Conservation (phyloP, 2,888 invertebrate species). For the Poecilobothrus nobilitatus region DNA sequence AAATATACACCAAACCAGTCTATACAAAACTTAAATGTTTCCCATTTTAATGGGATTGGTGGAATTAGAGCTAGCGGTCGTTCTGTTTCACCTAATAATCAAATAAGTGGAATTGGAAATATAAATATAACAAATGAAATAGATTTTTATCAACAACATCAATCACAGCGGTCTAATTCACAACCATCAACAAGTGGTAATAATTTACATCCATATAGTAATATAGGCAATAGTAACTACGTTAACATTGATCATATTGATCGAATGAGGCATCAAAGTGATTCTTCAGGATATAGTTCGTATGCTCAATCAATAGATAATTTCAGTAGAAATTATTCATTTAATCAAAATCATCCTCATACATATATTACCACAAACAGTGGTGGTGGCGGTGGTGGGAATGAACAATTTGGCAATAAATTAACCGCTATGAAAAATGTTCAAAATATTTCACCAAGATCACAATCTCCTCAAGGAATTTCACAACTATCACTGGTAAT, state of each 20-base stretch:
- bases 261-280: slow-evolving; percentile 42
- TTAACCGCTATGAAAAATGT: slow-evolving; percentile 32
- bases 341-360: slow-evolving; percentile 38
- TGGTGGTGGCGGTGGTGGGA: slow-evolving; percentile 17
- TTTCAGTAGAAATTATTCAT: slow-evolving; percentile 41
- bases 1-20: slow-evolving; percentile 63
- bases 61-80: slow-evolving; percentile 15
- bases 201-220: slow-evolving; percentile 7
- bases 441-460: slow-evolving; percentile 30
- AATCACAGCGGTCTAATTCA: slow-evolving; percentile 20
- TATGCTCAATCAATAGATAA: slow-evolving; percentile 28
- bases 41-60: slow-evolving; percentile 38
- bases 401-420: slow-evolving; percentile 23
- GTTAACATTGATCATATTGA: slow-evolving; percentile 53
- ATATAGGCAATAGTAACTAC: slow-evolving; percentile 40
- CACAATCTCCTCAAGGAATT: slow-evolving; percentile 26
- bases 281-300: slow-evolving; percentile 30
- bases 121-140: slow-evolving; percentile 26
- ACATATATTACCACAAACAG: slow-evolving; percentile 33
- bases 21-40: slow-evolving; percentile 32
- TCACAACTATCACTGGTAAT: slow-evolving; percentile 13
- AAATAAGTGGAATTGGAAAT: slow-evolving; percentile 39
- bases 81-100: slow-evolving; percentile 31
- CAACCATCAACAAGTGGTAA: slow-evolving; percentile 5
- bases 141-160: slow-evolving; percentile 25